A percentile compares a stretch with the other conserved stretches of the same genome.
Evolutionary conservation across 2,113 vertebrate species (phyloP).

Genomic region (Passer montanus): DNA sequence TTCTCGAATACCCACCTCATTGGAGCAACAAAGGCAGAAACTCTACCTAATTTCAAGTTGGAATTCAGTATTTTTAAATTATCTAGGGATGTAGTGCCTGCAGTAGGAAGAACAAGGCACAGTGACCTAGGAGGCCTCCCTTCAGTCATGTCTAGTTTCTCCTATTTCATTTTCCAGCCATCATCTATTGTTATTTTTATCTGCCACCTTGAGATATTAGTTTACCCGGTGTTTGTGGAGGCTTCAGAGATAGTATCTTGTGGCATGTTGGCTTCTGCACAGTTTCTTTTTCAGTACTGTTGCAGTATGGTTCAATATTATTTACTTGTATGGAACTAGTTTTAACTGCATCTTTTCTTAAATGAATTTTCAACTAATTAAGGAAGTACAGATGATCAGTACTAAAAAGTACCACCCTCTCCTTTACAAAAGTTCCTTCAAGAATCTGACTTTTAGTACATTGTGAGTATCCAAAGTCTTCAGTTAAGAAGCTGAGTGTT

Average conservation of each 20-base stretch:
- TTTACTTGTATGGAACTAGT: not conserved
- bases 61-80: not conserved
- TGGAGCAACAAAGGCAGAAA: not conserved
- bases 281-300: conserved; percentile 56
- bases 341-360: conserved; percentile 6
- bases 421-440: not conserved
- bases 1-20: not conserved
- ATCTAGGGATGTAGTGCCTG: not conserved
- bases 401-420: not conserved
- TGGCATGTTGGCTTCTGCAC: conserved; percentile 47
- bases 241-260: conserved; percentile 23
- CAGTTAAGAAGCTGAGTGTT: not conserved
- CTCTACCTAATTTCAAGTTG: not conserved
- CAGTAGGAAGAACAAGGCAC: not conserved
- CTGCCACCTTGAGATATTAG: conserved; percentile 23
- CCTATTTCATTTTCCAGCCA: not conserved
- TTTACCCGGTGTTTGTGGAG: conserved; percentile 39
- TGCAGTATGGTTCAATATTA: conserved; percentile 7
- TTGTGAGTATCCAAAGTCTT: not conserved
- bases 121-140: not conserved
- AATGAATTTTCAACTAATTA: not conserved
- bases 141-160: not conserved
- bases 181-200: conserved; percentile 51
- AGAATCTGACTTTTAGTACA: not conserved
- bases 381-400: not conserved